Evolutionary conservation across 2,113 vertebrate genomes (phyloP).

Genomic region (Paradisaea rubra): DNA sequence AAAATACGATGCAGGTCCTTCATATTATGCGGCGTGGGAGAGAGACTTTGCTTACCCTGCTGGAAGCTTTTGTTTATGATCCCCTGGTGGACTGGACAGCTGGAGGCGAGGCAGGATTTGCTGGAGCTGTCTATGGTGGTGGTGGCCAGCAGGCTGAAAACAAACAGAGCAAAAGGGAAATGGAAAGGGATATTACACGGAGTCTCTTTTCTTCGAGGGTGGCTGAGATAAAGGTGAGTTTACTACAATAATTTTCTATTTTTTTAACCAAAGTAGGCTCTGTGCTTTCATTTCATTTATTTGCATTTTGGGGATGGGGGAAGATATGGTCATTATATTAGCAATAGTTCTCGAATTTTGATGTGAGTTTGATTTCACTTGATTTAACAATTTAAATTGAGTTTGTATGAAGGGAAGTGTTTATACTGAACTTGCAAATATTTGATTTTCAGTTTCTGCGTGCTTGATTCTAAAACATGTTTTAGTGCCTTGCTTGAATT

Average conservation of each 20-base stretch:
- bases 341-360: neutral
- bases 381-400: neutral
- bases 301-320: neutral
- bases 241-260: accelerated
- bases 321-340: neutral
- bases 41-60: slow-evolving; percentile 90
- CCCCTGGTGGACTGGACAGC: slow-evolving; percentile 98
- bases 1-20: slow-evolving; percentile 76
- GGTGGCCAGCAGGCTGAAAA: slow-evolving; percentile 95
- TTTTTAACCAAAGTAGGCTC: neutral
- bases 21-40: slow-evolving; percentile 96
- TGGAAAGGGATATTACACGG: slow-evolving; percentile 96
- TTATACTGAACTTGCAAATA: neutral
- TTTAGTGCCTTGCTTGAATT: neutral
- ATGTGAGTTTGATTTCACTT: neutral
- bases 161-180: slow-evolving; percentile 96
- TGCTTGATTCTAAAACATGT: neutral
- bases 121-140: slow-evolving; percentile 95
- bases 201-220: slow-evolving; percentile 97
- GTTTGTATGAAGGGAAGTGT: neutral
- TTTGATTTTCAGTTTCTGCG: neutral
- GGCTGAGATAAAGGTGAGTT: slow-evolving; percentile 93
- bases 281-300: neutral
- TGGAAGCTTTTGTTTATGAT: slow-evolving; percentile 97
- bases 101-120: slow-evolving; percentile 94